Evolutionary conservation across 2,113 vertebrate genomes (phyloP).

Genomic region (Collichthys lucidus): DNA sequence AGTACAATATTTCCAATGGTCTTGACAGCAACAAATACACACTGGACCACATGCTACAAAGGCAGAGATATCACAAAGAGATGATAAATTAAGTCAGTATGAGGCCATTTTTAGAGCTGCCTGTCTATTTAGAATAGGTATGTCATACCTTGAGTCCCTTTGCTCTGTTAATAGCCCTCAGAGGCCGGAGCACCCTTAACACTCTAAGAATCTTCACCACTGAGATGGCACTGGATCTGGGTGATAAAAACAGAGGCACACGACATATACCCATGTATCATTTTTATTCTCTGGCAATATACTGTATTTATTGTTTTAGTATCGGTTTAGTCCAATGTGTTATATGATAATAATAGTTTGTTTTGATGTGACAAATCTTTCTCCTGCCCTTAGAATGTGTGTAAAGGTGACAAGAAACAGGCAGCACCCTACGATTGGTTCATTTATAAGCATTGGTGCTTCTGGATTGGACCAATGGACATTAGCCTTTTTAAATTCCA

Average conservation of each 20-base stretch:
- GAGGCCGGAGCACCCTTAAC: slow-evolving; percentile 91
- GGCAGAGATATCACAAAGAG: not conserved
- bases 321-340: not conserved
- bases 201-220: slow-evolving; percentile 96
- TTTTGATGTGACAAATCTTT: not conserved
- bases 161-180: slow-evolving; percentile 90
- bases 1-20: slow-evolving; percentile 96
- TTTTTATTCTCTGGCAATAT: not conserved
- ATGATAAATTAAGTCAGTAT: not conserved
- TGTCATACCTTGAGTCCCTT: slow-evolving; percentile 84
- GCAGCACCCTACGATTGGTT: too few species aligned
- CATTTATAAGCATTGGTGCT: too few species aligned
- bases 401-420: too few species aligned
- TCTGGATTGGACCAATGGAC: too few species aligned
- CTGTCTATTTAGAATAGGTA: not conserved
- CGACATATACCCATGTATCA: too few species aligned
- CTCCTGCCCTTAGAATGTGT: not conserved
- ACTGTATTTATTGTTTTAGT: too few species aligned
- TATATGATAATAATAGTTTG: not conserved
- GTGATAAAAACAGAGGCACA: not conserved
- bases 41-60: slow-evolving; percentile 93
- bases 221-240: slow-evolving; percentile 92
- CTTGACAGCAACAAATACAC: slow-evolving; percentile 94
- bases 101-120: not conserved
- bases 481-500: too few species aligned